Evolutionary conservation across 92 coral and sea anemone species (phyloP), one percentile per base, ranked within the genome.

Genomic region (Epizoanthus scotinus): DNA sequence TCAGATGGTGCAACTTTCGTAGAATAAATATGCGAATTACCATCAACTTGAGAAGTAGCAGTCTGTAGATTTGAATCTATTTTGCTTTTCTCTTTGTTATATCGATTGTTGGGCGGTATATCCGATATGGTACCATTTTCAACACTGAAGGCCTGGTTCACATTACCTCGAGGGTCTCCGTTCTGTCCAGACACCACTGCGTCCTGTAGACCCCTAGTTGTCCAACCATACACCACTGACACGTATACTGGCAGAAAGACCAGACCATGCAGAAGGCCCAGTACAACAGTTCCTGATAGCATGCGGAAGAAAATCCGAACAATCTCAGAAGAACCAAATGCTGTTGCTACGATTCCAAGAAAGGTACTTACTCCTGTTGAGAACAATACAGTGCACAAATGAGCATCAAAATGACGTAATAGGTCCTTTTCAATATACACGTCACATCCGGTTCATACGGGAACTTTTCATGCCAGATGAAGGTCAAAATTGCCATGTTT

Each of bases 271-370:
- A 82, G 36, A 19, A 82, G 71, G 20, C 86, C 86, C 36, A 82
- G 86, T 6, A 82, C 79, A 13, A 82, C 86, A 13, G 70, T 82
- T 5, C 86, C 86, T 27, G 74, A 82, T 29, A 82, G 58, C 86
- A 82, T 82, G 49, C 74, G 62, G 36, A 82, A 71, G 61, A 82
- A 82, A 24, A 82, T 82, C 20, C 86, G 67, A 42, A 82, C 61
- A 42, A 82, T 58, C 57, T 70, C 85, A 0, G 85, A 70, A 6
- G 86, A 82, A 71, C 60, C 86, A 47, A 82, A 82, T 24, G 79
- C 86, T 20, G 86, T 82, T 6, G 71, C 68, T 3, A 82, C 71
- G 70, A 82, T 82, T 60, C 86, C 86, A 31, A 31, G 36, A 31
- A 31, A 31, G 36, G 36, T 31, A 31, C 36, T 31, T 31, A 31